Percentiles rank a stretch among this genome's conserved stretches.
Conservation (phyloP, 64 coral and sea anemone species). For the Orbicella faveolata region DNA sequence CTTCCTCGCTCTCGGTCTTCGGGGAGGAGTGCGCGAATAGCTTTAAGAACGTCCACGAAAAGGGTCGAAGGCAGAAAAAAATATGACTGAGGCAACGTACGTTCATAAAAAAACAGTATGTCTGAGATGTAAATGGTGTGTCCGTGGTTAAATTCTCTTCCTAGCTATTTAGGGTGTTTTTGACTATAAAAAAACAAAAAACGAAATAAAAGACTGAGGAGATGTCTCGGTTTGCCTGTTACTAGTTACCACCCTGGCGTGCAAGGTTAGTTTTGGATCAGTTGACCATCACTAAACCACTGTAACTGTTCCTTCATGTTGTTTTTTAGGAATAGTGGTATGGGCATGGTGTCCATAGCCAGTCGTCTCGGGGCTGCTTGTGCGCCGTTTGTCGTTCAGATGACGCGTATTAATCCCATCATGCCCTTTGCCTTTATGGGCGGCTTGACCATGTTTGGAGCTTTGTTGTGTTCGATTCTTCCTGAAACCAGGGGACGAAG, state of each 20-base stretch:
- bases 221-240: no score
- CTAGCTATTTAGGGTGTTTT: no score
- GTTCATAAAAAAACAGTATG: no score
- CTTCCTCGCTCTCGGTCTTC: no score
- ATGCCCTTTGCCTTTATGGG: conserved; percentile 77
- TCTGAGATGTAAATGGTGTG: no score
- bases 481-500: conserved; percentile 58
- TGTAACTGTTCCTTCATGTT: neutral
- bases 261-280: neutral
- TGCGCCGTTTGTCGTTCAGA: conserved; percentile 60
- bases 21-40: no score
- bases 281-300: neutral
- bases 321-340: conserved; percentile 65
- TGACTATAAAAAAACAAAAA: neutral
- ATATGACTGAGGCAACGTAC: no score
- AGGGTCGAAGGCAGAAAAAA: no score
- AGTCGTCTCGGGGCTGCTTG: conserved; percentile 71
- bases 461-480: conserved; percentile 57
- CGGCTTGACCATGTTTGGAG: conserved; percentile 41
- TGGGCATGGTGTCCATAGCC: conserved; percentile 52
- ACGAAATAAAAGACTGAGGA: neutral
- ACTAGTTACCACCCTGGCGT: no score
- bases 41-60: no score
- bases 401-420: conserved; percentile 55
- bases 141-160: no score